A percentile compares a stretch with the other conserved stretches of the same genome.
phyloP scores from a whole-genome alignment of 1,140 invertebrate species.

The Drosophila seguyi region DNA sequence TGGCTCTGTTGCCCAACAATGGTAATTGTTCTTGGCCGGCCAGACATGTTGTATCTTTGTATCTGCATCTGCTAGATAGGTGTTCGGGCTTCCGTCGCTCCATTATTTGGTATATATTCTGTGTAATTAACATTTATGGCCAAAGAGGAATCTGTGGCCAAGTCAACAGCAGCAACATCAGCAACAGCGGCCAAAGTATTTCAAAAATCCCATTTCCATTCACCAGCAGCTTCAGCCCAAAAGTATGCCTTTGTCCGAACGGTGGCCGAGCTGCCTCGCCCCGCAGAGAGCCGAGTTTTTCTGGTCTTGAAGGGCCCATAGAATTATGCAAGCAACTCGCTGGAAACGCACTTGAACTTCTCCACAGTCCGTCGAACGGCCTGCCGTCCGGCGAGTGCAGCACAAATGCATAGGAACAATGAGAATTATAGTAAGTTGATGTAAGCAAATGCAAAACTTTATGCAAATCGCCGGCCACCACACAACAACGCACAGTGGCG shows the following conservation, averaged over 20 bases:
- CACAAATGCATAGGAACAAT: constrained; percentile 81
- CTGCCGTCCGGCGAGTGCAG: constrained; percentile 59
- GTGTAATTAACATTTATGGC: constrained; percentile 77
- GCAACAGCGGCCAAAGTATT: constrained; percentile 21
- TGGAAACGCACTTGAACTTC: constrained; percentile 78
- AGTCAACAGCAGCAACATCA: constrained; percentile 14
- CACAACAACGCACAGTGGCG: constrained; percentile 38
- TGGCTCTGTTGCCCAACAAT: constrained; percentile 15
- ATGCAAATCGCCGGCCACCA: constrained; percentile 56
- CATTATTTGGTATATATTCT: constrained; percentile 32
- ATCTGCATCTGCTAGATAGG: constrained; percentile 56
- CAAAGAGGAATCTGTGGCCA: constrained; percentile 19
- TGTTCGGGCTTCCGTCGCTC: constrained; percentile 29
- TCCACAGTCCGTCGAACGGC: constrained; percentile 51
- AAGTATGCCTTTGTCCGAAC: constrained; percentile 55
- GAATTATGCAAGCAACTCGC: constrained; percentile 64
- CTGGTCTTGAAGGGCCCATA: constrained; percentile 50
- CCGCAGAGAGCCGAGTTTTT: constrained; percentile 20
- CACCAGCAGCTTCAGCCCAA: constrained; percentile 9
- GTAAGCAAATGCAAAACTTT: constrained; percentile 61
- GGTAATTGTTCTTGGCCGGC: constrained; percentile 60
- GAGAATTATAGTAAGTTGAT: constrained; percentile 71
- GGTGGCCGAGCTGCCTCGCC: neutral
- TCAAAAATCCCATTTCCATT: constrained; percentile 40
- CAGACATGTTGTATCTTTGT: constrained; percentile 77